Evolutionary conservation across 2,113 vertebrate genomes (phyloP), one percentile per base, ranked within the genome.

Genomic region (Columba livia): DNA sequence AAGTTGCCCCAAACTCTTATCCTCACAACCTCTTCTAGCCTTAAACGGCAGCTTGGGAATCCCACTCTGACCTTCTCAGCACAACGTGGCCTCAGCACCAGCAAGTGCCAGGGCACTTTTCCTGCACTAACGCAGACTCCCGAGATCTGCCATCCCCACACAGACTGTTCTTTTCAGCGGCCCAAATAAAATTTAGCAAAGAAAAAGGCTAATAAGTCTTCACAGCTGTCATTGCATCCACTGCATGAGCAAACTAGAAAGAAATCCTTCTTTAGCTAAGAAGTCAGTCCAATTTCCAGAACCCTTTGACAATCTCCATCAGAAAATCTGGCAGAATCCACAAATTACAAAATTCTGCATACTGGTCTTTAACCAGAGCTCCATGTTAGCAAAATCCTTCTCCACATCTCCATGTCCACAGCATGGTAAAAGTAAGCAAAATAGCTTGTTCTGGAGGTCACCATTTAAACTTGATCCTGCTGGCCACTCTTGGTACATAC

Each of bases 351-450:
- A 66, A 88, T 70, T 28, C 79, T 62, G 31, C 28, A 13, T 3
- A 1, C 11, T 28, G 11, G 11, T 51, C 31, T 73, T 77, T 42
- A 94, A 58, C 4, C 66, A 94, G 65, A 88, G 61, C 50, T 82
- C 54, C 17, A 11, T 2, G 4, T 34, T 20, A 32, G 23, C 42
- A 91, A 77, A 96, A 86, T 34, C 64, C 15, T 85, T 50, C 87
- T 83, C 47, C 0, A 0, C 9, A n/a, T 23, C 54, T 53, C 64
- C 15, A 15, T 21, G 31, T 18, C 29, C 1, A 0, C 51, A 80
- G 71, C 54, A 91, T 29, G 36, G 66, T 70, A 40, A 48, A 73
- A 89, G 28, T 12, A 69, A 65, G 13, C 25, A 53, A 90, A 85
- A 42, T 34, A 66, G 31, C 51, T 80, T 80, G 17, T 60, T 67